Conservation (phyloP, 2,113 vertebrate genomes). For the Uria lomvia region DNA sequence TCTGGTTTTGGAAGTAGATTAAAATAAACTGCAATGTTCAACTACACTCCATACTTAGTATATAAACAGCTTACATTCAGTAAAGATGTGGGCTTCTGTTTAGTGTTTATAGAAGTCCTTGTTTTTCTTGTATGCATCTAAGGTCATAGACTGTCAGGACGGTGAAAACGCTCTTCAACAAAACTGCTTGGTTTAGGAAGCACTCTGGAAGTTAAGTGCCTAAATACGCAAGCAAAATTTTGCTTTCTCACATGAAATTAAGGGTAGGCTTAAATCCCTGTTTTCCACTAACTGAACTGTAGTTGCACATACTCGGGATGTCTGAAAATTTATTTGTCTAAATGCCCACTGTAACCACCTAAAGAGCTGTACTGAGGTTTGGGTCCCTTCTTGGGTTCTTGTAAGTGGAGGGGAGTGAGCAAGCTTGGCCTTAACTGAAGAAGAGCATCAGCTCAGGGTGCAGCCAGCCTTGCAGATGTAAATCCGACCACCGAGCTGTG, state of each 20-base stretch:
- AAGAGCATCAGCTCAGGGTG: not conserved
- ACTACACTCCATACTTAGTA: not conserved
- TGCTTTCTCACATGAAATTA: not conserved
- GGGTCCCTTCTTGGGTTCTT: not conserved
- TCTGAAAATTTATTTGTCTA: not conserved
- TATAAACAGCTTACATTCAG: not conserved
- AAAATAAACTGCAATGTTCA: not conserved
- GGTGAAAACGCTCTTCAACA: not conserved
- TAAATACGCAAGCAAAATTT: not conserved
- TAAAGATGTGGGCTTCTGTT: not conserved
- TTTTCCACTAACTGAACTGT: not conserved
- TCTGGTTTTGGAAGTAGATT: not conserved
- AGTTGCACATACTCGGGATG: accelerated
- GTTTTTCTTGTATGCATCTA: not conserved
- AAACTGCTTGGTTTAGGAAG: not conserved
- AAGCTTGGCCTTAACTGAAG: not conserved
- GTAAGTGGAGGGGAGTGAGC: not conserved
- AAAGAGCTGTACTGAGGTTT: not conserved
- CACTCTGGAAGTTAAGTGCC: not conserved
- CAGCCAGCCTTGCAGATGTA: not conserved
- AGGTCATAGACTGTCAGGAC: not conserved
- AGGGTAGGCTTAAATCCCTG: not conserved
- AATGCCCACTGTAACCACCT: not conserved
- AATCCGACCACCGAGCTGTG: accelerated
- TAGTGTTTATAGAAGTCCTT: not conserved